Percentiles rank a stretch among this genome's conserved stretches.
Evolutionary conservation across 1,140 invertebrate species (phyloP).

Genomic region (Drosophila chauvacae): DNA sequence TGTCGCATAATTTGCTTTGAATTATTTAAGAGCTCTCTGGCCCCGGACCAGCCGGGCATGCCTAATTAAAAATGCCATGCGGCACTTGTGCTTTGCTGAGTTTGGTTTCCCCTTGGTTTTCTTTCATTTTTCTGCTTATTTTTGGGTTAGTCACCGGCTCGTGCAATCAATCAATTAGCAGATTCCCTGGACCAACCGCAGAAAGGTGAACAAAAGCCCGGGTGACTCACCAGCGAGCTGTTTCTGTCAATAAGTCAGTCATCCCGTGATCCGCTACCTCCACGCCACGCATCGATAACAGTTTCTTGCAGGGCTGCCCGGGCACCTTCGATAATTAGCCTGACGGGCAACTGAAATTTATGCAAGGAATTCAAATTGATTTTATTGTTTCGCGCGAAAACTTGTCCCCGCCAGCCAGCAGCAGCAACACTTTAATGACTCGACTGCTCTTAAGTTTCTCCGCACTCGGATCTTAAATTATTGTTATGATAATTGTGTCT

Average conservation of each 20-base stretch:
- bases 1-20: constrained; percentile 82
- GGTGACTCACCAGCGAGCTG: constrained; percentile 56
- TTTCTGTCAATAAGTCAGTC: constrained; percentile 77
- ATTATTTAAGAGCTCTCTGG: constrained; percentile 71
- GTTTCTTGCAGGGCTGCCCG: constrained; percentile 16
- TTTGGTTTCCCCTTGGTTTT: constrained; percentile 2
- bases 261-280: constrained; percentile 46
- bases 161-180: constrained; percentile 80
- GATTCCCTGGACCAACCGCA: constrained; percentile 50
- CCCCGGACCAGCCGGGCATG: constrained; percentile 51
- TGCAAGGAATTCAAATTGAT: constrained; percentile 77
- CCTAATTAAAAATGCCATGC: constrained; percentile 71
- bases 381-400: constrained; percentile 75
- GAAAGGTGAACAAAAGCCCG: constrained; percentile 48
- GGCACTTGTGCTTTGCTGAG: constrained; percentile 48
- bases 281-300: constrained; percentile 53
- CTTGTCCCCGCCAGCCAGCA: constrained; percentile 24
- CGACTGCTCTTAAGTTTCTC: constrained; percentile 55
- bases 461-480: constrained; percentile 69
- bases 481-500: constrained; percentile 78
- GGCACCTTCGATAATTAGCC: constrained; percentile 77
- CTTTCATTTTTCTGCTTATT: constrained; percentile 6
- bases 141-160: constrained; percentile 65
- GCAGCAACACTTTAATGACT: constrained; percentile 30
- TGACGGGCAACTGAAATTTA: constrained; percentile 61